Base-by-base conservation (phyloP, 2,113 vertebrate genomes). In the Percina caprodes region DNA sequence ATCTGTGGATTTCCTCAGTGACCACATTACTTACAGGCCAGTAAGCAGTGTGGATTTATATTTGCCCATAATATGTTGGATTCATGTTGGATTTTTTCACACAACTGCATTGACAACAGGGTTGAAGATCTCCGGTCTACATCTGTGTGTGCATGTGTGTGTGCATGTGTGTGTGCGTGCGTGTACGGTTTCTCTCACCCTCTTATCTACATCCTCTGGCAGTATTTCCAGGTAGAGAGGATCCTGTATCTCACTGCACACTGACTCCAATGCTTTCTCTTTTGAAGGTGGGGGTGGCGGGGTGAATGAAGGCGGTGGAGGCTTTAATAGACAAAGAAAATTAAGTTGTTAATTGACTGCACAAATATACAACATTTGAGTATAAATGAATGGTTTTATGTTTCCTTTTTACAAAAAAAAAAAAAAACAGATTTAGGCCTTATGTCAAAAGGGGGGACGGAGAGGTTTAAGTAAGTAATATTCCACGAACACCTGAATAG, bases 201-300 rank as follows among this genome's bases (percentile, higher is more conserved):
- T 55, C 2, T 13, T 6, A 5, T 86, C 46, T 11, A 46, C 23
- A 19, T 77, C 66, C n/a, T 70, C 73, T 15, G 89, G 79, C 19
- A 92, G 82, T 23, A 90, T 2, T 0, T 80, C 67, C 71, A 90
- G 59, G 69, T 92, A 92, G 18, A 35, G 9, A 0, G 12, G 35
- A 9, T 26, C 3, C 4, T 83, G 69, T n/a, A 77, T 30, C 24
- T 85, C 79, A 39, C 8, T 74, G 79, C 85, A 90, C 8, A 69
- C 0, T 0, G 83, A 14, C n/a, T 87, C 58, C 0, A 21, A 14
- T 2, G 0, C 6, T 3, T 12, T 24, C 12, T 0, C 35, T n/a
- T 0, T 11, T 19, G 49, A n/a, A 8, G 87, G 75, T 0, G 55
- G 70, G 0, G 83, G 54, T 7, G 83, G 82, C 0, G 81, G 79